Evolutionary conservation across 1,140 invertebrate genomes (phyloP).

Genomic region (Riptortus pedestris): DNA sequence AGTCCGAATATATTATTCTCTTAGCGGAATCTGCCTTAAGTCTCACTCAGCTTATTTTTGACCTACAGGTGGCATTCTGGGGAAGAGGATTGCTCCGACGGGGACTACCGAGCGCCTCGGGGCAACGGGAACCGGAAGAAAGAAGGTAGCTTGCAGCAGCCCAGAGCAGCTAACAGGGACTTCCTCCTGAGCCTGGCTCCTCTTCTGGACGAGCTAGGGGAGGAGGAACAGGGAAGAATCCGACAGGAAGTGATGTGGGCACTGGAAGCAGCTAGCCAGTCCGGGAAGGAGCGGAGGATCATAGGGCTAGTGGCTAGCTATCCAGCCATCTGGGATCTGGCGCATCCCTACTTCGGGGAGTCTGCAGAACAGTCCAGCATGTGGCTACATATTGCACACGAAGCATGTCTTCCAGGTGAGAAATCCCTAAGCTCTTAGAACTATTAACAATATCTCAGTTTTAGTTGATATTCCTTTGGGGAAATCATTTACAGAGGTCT

Average conservation of each 20-base stretch:
- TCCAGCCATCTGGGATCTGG: neutral
- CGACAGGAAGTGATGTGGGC: neutral
- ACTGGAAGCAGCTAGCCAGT: neutral
- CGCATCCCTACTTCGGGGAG: neutral
- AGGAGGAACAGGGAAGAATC: neutral
- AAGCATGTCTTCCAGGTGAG: neutral
- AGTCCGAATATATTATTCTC: no score
- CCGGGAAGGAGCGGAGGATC: neutral
- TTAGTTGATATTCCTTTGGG: no score
- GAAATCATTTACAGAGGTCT: no score
- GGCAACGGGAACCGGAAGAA: no score
- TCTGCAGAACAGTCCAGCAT: neutral
- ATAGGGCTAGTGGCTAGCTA: neutral
- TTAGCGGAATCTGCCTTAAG: no score
- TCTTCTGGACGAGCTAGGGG: neutral
- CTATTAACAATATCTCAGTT: no score
- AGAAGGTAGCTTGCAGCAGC: no score
- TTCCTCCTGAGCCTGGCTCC: neutral
- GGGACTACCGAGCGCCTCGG: neutral
- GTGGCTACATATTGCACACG: neutral
- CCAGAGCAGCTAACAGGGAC: neutral
- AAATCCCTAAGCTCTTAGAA: no score
- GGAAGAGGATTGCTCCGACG: constrained; percentile 1
- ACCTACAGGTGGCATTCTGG: neutral
- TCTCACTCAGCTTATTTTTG: no score